A percentile compares a stretch with the other conserved stretches of the same genome.
phyloP scores from a whole-genome alignment of 2,113 vertebrate species.

The Climacteris rufus region DNA sequence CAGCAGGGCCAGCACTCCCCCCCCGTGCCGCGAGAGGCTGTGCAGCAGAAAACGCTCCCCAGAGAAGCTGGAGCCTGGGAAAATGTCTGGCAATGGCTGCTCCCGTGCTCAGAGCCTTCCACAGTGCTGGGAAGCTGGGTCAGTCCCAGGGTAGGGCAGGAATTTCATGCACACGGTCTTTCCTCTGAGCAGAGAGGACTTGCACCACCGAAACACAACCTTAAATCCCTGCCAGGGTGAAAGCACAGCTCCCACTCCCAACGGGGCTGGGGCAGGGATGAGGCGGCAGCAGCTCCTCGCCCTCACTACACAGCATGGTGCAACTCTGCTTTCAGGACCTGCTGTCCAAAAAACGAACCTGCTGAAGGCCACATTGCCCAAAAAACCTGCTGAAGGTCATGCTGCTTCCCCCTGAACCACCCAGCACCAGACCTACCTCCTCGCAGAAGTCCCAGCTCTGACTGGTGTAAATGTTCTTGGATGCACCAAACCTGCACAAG shows the following conservation, averaged over 20 bases:
- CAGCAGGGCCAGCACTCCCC: rapidly evolving
- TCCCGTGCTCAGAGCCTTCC: not conserved
- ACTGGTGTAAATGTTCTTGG: constrained; percentile 78
- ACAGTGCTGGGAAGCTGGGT: not conserved
- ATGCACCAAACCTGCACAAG: constrained; percentile 79
- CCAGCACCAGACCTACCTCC: constrained; percentile 73
- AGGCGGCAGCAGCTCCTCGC: not conserved
- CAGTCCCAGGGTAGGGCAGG: not conserved
- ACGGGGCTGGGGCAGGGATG: not conserved
- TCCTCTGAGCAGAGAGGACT: not conserved
- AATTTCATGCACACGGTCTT: not conserved
- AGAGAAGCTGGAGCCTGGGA: not conserved
- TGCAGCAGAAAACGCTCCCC: not conserved
- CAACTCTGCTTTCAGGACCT: not conserved
- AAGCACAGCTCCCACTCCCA: not conserved
- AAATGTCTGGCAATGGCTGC: not conserved
- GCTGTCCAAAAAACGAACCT: not conserved
- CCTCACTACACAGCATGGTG: rapidly evolving
- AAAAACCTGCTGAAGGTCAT: not conserved
- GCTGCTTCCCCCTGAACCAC: not conserved
- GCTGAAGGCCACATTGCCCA: not conserved
- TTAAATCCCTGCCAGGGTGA: not conserved
- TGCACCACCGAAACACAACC: not conserved
- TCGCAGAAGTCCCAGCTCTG: constrained; percentile 83
- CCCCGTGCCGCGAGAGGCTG: not conserved